Evolutionary conservation across 2,797 vertebrate species (phyloP), one percentile per base, ranked within the genome.

Genomic region (Tenualosa ilisha): DNA sequence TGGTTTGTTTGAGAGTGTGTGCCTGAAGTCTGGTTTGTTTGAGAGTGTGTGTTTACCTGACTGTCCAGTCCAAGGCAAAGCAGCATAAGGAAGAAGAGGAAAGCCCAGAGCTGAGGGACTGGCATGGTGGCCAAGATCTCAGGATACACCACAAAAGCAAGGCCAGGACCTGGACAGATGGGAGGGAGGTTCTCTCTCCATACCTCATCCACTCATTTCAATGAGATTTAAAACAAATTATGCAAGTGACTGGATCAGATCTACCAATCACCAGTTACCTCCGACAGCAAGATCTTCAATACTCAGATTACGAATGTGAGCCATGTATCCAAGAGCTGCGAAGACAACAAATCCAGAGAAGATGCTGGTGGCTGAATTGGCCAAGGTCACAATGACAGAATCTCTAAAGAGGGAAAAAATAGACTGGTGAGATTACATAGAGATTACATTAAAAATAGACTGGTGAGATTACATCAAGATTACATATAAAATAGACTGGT

Each of bases 91-190:
- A 89, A 89, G 46, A 89, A 89, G 17, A 87, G 83, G 24, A 61
- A 68, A 5, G 88, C 86, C 88, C 88, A 89, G 17, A 89, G 65
- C 9, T 86, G 84, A 0, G 88, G 4, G 0, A 87, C n/a, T 1
- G 88, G 88, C 86, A 89, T 82, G 61, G 86, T 85, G 51, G 82
- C 53, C 59, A 89, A 86, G 22, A 84, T 86, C 81, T 87, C 86
- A 26, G 88, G 88, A 40, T 89, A 89, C 61, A 89, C 88, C 43
- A 89, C 86, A 83, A 86, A 89, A 13, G 83, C 88, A 43, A 89
- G 84, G 9, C 88, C 88, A 56, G 88, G 88, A 37, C 88, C 88
- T 89, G 61, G 53, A 26, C 6, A 49, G 13, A 68, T 17, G 17
- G 20, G 4, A 22, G 54, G 20, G 54, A 20, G 12, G 54, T 4